Conservation (phyloP, 2,888 invertebrate genomes). For the Leistus spinibarbis region DNA sequence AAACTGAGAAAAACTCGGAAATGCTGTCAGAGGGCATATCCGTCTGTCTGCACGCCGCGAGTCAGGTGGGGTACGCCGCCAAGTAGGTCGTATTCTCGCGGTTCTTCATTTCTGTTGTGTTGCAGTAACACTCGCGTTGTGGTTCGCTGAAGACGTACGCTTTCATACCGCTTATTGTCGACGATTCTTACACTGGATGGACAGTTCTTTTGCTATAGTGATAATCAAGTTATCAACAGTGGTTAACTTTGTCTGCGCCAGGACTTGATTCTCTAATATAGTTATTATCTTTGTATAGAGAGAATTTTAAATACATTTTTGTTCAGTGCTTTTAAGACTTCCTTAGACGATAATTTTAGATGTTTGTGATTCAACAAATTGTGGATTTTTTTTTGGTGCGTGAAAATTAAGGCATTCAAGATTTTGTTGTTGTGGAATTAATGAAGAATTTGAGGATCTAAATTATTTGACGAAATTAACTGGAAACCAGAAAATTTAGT, state of each 20-base stretch:
- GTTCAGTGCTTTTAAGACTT: too few relatives aligned
- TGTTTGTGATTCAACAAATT: too few relatives aligned
- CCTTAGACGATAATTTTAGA: too few relatives aligned
- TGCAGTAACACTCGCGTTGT: not conserved
- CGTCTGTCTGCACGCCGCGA: not conserved
- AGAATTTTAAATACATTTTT: too few relatives aligned
- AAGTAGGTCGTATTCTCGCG: constrained; percentile 24
- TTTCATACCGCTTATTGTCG: not conserved
- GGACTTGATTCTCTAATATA: too few relatives aligned
- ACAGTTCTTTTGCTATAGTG: not conserved
- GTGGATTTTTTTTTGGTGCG: too few relatives aligned
- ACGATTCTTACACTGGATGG: not conserved
- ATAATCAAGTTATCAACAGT: not conserved
- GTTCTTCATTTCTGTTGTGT: not conserved
- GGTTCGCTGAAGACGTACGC: not conserved
- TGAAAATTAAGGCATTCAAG: too few relatives aligned
- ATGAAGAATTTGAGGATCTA: too few relatives aligned
- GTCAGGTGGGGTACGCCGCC: constrained; percentile 16
- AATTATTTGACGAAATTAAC: too few relatives aligned
- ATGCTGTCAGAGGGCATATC: not conserved
- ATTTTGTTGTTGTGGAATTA: too few relatives aligned
- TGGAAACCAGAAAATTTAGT: too few relatives aligned
- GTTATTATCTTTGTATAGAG: too few relatives aligned
- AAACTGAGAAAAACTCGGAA: constrained; percentile 20
- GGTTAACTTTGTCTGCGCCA: not conserved